Conservation (phyloP, 2,888 invertebrate genomes). For the Synergus gifuensis region DNA sequence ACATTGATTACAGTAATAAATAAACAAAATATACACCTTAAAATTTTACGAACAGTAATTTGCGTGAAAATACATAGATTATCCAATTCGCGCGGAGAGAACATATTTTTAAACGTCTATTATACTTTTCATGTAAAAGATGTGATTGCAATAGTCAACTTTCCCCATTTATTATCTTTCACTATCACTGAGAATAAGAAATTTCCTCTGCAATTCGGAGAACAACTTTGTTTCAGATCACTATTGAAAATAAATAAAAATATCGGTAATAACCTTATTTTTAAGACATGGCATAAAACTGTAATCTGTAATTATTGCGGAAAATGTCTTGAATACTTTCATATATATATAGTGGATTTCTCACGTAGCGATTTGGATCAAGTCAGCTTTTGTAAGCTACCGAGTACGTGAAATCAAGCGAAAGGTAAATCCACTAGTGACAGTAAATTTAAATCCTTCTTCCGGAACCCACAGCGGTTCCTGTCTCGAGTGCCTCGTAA, state of each 20-base stretch:
- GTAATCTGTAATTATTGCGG: not conserved
- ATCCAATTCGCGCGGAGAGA: not conserved
- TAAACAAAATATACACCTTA: not conserved
- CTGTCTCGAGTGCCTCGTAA: slow-evolving; percentile 31
- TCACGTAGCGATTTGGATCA: slow-evolving; percentile 20
- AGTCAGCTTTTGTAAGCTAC: slow-evolving; percentile 36
- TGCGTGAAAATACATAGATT: not conserved
- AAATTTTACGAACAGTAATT: not conserved
- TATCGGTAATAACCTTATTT: not conserved
- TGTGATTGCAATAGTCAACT: not conserved
- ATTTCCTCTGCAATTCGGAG: not conserved
- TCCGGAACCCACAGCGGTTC: slow-evolving; percentile 24
- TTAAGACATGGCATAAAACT: not conserved
- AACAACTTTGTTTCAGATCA: not conserved
- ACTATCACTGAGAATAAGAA: not conserved
- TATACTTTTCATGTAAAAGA: not conserved
- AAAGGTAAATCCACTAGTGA: slow-evolving; percentile 36
- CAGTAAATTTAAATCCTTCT: slow-evolving; percentile 28
- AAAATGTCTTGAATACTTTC: slow-evolving; percentile 3
- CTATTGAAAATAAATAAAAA: not conserved
- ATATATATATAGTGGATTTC: not conserved
- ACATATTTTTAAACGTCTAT: not conserved
- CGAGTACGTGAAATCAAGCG: slow-evolving; percentile 26
- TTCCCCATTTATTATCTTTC: not conserved
- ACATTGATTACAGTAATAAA: not conserved